Evolutionary conservation across 2,113 vertebrate species (phyloP).

Genomic region (Gnathonemus echidnorhynchus): DNA sequence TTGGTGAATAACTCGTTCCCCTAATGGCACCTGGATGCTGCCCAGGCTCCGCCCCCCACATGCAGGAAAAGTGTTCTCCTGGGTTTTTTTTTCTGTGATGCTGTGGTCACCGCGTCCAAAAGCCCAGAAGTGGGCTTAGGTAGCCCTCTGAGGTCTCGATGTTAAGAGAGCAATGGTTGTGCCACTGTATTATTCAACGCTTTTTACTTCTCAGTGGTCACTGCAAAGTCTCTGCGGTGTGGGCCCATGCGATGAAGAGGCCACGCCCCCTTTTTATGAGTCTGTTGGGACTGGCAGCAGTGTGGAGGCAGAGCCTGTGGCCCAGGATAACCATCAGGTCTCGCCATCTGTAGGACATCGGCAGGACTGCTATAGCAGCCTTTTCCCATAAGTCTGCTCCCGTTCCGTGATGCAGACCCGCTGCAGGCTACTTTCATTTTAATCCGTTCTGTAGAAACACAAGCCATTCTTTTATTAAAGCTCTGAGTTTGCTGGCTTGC

Average conservation of each 20-base stretch:
- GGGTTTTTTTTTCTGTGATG: background rate
- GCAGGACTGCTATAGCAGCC: background rate
- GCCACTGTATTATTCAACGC: background rate
- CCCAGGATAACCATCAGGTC: background rate
- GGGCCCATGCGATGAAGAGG: background rate
- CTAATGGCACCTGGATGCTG: background rate
- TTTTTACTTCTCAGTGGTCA: slow-evolving; percentile 13
- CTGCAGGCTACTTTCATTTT: background rate
- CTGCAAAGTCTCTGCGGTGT: background rate
- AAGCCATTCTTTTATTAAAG: background rate
- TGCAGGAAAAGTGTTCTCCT: background rate
- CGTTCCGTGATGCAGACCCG: background rate
- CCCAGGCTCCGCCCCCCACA: background rate
- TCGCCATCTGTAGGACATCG: background rate
- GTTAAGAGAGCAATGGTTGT: background rate
- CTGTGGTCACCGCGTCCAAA: background rate
- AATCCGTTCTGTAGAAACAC: background rate
- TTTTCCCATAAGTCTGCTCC: background rate
- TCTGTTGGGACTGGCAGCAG: background rate
- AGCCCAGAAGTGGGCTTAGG: background rate
- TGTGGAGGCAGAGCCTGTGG: background rate
- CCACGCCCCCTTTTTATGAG: background rate
- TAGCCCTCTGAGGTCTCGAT: background rate
- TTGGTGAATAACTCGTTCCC: background rate
- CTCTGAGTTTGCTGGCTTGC: background rate